These are phyloP conservation scores for Gymnogyps californianus DNA, from an alignment of 2,113 vertebrate species.

Conservation along the genomic window DNA sequence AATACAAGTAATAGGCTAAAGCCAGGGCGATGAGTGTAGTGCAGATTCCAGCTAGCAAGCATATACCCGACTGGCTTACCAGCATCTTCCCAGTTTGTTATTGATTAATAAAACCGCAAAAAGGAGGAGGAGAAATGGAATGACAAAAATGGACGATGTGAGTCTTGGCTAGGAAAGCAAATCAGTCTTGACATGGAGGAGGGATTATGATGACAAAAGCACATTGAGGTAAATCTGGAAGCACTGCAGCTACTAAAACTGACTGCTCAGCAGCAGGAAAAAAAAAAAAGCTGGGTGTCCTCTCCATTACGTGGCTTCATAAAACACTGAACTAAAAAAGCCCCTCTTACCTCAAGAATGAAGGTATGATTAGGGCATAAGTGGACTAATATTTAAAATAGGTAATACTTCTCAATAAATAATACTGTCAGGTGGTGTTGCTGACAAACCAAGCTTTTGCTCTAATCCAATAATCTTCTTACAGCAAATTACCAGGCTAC, in stretches of 20 bases:
- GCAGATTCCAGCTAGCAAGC: conserved; percentile 75
- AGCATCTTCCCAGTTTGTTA: conserved; percentile 63
- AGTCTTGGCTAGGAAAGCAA: not conserved
- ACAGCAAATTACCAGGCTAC: conserved; percentile 58
- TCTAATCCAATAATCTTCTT: conserved; percentile 71
- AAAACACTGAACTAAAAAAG: not conserved
- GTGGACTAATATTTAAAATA: conserved; percentile 38
- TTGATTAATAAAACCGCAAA: not conserved
- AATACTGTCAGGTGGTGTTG: conserved; percentile 42
- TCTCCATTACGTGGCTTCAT: fast-evolving
- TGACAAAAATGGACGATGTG: not conserved
- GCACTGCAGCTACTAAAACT: conserved; percentile 11
- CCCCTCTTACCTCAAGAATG: not conserved
- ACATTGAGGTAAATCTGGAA: conserved; percentile 64
- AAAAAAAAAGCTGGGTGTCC: not conserved
- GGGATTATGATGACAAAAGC: conserved; percentile 58
- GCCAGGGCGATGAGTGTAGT: conserved; percentile 60
- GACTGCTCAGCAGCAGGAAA: not conserved
- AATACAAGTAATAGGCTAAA: conserved; percentile 79
- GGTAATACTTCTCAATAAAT: conserved; percentile 33
- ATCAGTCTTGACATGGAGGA: conserved; percentile 31
- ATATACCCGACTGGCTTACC: conserved; percentile 53
- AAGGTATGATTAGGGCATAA: not conserved
- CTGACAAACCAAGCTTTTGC: conserved; percentile 51
- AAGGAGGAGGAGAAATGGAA: not conserved